A percentile compares a stretch with the other conserved stretches of the same genome.
These are phyloP conservation scores for Malthinus flaveolus DNA, from an alignment of 2,888 invertebrate species.

Conservation along the genomic window DNA sequence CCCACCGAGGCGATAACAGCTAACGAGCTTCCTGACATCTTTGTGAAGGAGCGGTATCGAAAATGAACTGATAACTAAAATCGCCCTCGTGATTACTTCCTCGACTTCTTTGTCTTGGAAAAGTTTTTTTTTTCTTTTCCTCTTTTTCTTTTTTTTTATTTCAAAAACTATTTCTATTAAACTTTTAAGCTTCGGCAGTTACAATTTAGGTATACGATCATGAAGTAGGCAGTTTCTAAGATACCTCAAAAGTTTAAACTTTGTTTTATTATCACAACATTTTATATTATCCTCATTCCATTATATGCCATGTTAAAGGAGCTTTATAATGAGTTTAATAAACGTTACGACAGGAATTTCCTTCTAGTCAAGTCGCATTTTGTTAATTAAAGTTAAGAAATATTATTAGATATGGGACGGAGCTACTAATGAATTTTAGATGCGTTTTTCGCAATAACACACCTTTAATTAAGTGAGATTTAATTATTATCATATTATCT, in stretches of 20 bases:
- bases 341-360: constrained; percentile 13
- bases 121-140: not conserved
- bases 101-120: constrained; percentile 18
- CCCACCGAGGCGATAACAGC: constrained; percentile 47
- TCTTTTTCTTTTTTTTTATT: not conserved
- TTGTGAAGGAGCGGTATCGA: constrained; percentile 28
- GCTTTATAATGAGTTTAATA: constrained; percentile 20
- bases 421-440: constrained; percentile 4
- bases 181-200: not conserved
- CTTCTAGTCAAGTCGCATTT: constrained; percentile 14
- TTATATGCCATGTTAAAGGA: constrained; percentile 14
- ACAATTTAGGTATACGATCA: not conserved
- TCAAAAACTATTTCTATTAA: not conserved
- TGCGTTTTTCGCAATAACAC: not conserved
- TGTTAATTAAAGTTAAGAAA: constrained; percentile 14
- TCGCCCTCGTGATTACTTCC: constrained; percentile 14
- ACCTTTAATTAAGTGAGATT: too few species aligned
- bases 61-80: constrained; percentile 24
- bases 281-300: constrained; percentile 13
- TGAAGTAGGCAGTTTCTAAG: too few species aligned
- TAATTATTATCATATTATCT: too few species aligned
- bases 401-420: constrained; percentile 3
- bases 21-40: constrained; percentile 47
- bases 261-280: constrained; percentile 9
- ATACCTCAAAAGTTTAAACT: constrained; percentile 1